Evolutionary conservation across 1,140 invertebrate species (phyloP).

Genomic region (Pogonomyrmex barbatus): DNA sequence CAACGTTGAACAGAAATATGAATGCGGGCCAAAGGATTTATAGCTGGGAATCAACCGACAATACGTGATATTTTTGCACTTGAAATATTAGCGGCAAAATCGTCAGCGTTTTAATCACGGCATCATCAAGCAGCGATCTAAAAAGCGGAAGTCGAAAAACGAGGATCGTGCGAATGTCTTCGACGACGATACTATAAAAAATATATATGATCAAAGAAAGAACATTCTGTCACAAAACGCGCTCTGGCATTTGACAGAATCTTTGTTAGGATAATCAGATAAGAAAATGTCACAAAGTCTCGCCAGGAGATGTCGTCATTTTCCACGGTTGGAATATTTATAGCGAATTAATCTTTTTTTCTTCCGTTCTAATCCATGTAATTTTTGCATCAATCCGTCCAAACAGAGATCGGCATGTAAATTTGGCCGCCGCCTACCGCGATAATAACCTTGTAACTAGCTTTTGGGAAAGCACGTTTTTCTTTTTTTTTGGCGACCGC

Average conservation of each 20-base stretch:
- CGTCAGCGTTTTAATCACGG: conserved; percentile 49
- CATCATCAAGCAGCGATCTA: conserved; percentile 35
- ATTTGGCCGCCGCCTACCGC: background rate
- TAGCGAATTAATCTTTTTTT: background rate
- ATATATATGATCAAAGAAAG: background rate
- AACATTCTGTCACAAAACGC: background rate
- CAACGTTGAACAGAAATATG: conserved; percentile 19
- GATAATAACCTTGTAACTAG: conserved; percentile 26
- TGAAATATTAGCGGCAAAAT: conserved; percentile 50
- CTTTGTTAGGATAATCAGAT: background rate
- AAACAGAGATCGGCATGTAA: background rate
- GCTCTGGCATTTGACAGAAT: background rate
- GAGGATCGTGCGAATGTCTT: conserved; percentile 21
- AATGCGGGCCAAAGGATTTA: conserved; percentile 10
- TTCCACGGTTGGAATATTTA: background rate
- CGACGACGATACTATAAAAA: conserved; percentile 15
- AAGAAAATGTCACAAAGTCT: background rate
- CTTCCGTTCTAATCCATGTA: background rate
- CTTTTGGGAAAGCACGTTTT: conserved; percentile 1
- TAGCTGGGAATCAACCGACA: conserved; percentile 35
- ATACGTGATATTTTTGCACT: conserved; percentile 38
- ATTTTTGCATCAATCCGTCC: conserved; percentile 15
- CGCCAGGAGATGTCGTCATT: background rate
- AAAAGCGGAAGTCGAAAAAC: background rate
- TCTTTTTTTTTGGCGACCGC: background rate